Percentiles rank a stretch among this genome's conserved stretches.
Conservation (phyloP, 2,113 vertebrate genomes). For the Amazona vittata region DNA sequence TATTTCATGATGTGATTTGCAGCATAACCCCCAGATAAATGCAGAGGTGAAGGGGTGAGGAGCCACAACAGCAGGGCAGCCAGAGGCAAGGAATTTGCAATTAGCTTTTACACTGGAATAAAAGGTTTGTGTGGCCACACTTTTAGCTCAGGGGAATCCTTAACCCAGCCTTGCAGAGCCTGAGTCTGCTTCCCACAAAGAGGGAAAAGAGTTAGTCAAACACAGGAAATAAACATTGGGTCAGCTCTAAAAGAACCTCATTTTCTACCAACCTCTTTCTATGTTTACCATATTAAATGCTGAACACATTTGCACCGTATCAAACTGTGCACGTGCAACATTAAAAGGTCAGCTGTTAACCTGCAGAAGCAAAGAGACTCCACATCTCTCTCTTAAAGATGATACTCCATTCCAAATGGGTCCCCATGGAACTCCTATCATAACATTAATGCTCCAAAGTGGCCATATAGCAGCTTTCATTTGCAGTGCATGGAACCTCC, state of each 20-base stretch:
- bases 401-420: conserved; percentile 4
- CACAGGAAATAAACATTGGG: neutral
- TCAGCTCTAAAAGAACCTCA: neutral
- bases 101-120: conserved; percentile 13
- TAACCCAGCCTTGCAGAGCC: conserved; percentile 28
- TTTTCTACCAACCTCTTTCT: neutral
- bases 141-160: conserved; percentile 45
- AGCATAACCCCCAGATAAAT: neutral
- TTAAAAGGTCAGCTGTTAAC: conserved; percentile 54
- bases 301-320: conserved; percentile 10
- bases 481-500: neutral
- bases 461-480: neutral
- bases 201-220: neutral
- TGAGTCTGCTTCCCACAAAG: neutral
- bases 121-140: neutral
- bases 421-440: neutral
- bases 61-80: neutral
- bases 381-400: conserved; percentile 52
- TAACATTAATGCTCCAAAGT: neutral
- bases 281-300: conserved; percentile 23
- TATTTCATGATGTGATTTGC: neutral
- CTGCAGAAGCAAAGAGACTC: neutral
- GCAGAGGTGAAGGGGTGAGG: conserved; percentile 8
- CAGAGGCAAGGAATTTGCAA: conserved; percentile 50
- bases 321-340: conserved; percentile 7